These are phyloP conservation scores for Dyspetes luteomarginatus DNA, from an alignment of 2,888 invertebrate species.

Conservation along the genomic window DNA sequence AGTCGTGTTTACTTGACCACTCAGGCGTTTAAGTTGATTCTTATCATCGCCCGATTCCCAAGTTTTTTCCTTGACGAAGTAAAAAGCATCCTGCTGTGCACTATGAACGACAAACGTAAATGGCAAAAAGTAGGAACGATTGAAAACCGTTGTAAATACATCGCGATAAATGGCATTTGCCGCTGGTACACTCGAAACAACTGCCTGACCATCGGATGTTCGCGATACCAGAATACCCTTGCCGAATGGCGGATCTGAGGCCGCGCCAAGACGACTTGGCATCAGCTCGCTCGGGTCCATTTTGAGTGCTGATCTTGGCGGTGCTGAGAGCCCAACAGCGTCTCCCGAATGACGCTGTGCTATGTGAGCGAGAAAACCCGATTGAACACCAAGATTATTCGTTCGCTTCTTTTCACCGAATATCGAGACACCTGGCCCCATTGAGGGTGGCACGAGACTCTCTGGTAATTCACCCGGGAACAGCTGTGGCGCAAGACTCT, in stretches of 20 bases:
- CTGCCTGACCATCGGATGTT: conserved; percentile 90
- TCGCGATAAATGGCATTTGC: conserved; percentile 96
- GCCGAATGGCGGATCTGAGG: conserved; percentile 95
- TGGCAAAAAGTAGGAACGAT: conserved; percentile 93
- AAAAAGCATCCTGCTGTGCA: conserved; percentile 95
- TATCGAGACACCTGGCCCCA: conserved; percentile 87
- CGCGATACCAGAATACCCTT: conserved; percentile 93
- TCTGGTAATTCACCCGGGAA: conserved; percentile 89
- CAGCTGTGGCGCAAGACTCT: conserved; percentile 94
- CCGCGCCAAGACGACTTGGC: conserved; percentile 91
- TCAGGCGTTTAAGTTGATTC: conserved; percentile 94
- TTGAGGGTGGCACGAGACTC: conserved; percentile 88
- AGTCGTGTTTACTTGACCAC: conserved; percentile 95
- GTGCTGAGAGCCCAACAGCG: conserved; percentile 90
- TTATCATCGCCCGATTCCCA: conserved; percentile 96
- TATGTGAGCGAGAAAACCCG: conserved; percentile 93
- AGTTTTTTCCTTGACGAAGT: conserved; percentile 95
- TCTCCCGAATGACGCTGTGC: conserved; percentile 91
- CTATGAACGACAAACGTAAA: conserved; percentile 95
- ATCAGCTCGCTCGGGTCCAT: conserved; percentile 89
- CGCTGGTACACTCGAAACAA: conserved; percentile 93
- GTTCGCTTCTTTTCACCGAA: conserved; percentile 82
- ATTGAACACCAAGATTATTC: conserved; percentile 90
- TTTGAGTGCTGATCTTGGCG: conserved; percentile 91
- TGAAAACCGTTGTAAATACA: conserved; percentile 96